These are phyloP conservation scores for Sapajus apella DNA, from an alignment of 2,113 vertebrate species.

Conservation along the genomic window DNA sequence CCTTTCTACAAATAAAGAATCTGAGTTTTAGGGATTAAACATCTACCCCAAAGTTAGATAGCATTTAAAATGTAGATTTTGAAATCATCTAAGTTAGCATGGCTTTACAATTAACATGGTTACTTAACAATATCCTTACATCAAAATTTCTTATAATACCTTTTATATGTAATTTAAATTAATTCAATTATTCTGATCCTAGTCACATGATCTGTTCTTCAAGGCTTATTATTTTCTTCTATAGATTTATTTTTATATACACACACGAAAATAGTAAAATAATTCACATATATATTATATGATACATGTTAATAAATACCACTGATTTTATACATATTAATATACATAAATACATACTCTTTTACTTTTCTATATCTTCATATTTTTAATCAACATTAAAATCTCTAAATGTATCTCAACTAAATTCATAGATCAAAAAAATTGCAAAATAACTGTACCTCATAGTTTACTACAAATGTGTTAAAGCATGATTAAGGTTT, in stretches of 20 bases:
- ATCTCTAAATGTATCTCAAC: not conserved
- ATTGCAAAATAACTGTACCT: not conserved
- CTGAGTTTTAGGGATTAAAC: not conserved
- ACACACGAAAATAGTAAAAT: not conserved
- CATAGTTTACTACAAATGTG: not conserved
- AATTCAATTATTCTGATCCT: slow-evolving; percentile 14
- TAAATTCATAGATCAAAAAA: not conserved
- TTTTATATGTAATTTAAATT: not conserved
- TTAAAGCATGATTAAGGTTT: slow-evolving; percentile 9
- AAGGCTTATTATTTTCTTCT: not conserved
- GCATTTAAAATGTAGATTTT: not conserved
- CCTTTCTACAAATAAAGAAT: not conserved
- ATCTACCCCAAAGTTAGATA: not conserved
- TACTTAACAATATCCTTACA: not conserved
- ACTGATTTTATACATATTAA: not conserved
- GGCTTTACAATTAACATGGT: not conserved
- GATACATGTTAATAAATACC: not conserved
- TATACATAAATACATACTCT: not conserved
- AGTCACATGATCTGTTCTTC: not conserved
- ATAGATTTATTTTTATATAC: not conserved
- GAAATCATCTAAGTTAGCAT: not conserved
- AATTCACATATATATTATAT: not conserved
- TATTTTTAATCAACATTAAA: not conserved
- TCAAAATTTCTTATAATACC: not conserved
- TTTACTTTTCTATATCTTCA: not conserved